These are phyloP conservation scores for Apamea crenata DNA, from an alignment of 2,888 invertebrate species.

Conservation along the genomic window DNA sequence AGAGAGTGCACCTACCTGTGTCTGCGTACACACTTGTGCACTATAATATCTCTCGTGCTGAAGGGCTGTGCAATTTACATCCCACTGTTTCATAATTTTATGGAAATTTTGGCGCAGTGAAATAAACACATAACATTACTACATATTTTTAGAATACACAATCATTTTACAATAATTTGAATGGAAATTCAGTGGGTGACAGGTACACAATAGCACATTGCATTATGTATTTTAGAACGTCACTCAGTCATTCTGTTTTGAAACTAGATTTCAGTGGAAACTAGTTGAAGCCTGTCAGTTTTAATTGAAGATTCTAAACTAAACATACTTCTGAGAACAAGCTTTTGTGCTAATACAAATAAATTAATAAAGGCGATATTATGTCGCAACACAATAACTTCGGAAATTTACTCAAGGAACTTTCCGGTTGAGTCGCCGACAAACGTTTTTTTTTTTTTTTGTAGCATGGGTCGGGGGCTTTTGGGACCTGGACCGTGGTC, in stretches of 20 bases:
- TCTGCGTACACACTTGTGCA: too few relatives aligned
- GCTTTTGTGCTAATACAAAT: not conserved
- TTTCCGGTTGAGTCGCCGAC: not conserved
- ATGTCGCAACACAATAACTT: not conserved
- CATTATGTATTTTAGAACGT: not conserved
- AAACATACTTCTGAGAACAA: not conserved
- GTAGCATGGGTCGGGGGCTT: too few relatives aligned
- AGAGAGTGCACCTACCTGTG: too few relatives aligned
- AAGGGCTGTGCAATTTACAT: not conserved
- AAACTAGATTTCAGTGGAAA: not conserved
- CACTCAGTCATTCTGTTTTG: not conserved
- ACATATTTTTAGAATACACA: not conserved
- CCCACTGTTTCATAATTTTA: not conserved
- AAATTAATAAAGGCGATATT: too few relatives aligned
- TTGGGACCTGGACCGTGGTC: too few relatives aligned
- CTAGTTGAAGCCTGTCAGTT: not conserved
- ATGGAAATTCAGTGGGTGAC: not conserved
- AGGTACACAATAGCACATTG: not conserved
- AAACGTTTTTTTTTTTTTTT: too few relatives aligned
- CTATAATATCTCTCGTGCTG: too few relatives aligned
- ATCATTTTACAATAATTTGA: not conserved
- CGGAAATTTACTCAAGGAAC: not conserved
- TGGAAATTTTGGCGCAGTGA: not conserved
- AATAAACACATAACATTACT: not conserved
- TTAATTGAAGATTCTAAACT: not conserved